Evolutionary conservation across 2,888 invertebrate species (phyloP), one percentile per base, ranked within the genome.

Genomic region (Diarsia rubi): DNA sequence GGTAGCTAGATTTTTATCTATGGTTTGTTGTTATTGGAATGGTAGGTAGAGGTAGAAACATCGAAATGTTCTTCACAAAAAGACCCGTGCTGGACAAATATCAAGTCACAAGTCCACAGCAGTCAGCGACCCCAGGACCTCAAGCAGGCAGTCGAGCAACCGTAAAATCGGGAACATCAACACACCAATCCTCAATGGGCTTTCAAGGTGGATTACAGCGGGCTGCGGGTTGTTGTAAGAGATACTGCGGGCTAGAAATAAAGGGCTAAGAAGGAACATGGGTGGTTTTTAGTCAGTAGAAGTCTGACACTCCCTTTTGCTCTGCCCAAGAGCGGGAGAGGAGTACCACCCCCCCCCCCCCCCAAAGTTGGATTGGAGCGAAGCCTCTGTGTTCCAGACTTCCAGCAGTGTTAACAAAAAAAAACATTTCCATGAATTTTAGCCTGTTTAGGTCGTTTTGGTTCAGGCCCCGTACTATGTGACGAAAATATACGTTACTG

Each of bases 1-100:
- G 89, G 87, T 83, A 66, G 14, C 14, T 52, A 59, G 73, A 80
- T 78, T 45, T 37, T 57, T 42, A 85, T 78, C 81, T 57, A 12
- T 45, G 12, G 31, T 59, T 57, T 16, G 8, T 16, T 5, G 4
- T n/a, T 37, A 8, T 37, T 37, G 37, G 6, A 37, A 24, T 24
- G 14, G 57, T 57, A 72, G 60, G 60, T 60, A 60, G 62, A 72
- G 60, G 60, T 60, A 60, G 62, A 54, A 76, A 79, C 52, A 79
- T 0, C 0, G 14, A 49, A 59, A 49, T n/a, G 1, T 27, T 1
- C 12, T 24, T 24, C 21, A 52, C 0, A 68, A 16, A 49, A 31
- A 62, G 37, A 45, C 8, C 52, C 45, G 54, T 27, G 52, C 27
- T 44, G 31, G 12, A 21, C 24, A 16, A 6, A 27, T 24, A 24